Evolutionary conservation across 2,797 vertebrate species (phyloP).

Genomic region (Falco biarmicus): DNA sequence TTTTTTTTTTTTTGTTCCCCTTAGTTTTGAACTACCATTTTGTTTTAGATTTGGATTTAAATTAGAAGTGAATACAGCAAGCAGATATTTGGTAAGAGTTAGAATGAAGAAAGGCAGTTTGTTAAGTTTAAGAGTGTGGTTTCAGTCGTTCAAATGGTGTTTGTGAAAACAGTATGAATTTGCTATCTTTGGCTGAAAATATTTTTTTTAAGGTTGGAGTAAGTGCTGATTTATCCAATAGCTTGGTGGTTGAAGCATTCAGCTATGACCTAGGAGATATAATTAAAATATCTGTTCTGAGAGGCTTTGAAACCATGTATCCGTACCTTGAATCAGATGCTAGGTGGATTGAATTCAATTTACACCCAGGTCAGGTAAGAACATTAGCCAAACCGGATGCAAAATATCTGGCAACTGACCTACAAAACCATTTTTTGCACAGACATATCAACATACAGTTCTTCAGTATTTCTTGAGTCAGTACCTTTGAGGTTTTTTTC

Average conservation of each 20-base stretch:
- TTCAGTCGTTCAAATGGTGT: not conserved
- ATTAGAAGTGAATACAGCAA: not conserved
- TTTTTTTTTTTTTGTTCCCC: not conserved
- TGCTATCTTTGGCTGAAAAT: not conserved
- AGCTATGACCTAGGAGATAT: not conserved
- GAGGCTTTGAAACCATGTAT: not conserved
- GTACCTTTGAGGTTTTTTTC: not conserved
- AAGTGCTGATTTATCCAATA: not conserved
- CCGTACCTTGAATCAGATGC: not conserved
- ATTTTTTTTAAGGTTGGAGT: not conserved
- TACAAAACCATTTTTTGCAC: not conserved
- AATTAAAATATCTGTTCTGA: not conserved
- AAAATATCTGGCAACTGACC: not conserved
- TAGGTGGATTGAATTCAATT: not conserved
- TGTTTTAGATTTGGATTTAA: slow-evolving; percentile 30
- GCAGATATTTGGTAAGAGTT: not conserved
- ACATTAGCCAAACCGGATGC: not conserved
- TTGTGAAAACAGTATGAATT: not conserved
- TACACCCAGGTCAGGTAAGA: not conserved
- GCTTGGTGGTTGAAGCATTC: not conserved
- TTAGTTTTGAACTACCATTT: slow-evolving; percentile 23
- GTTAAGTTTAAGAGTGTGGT: not conserved
- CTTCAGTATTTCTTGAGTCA: not conserved
- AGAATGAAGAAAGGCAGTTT: not conserved
- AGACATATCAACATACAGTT: not conserved